Conservation (phyloP, 1,140 invertebrate genomes). For the Goniozus legneri region DNA sequence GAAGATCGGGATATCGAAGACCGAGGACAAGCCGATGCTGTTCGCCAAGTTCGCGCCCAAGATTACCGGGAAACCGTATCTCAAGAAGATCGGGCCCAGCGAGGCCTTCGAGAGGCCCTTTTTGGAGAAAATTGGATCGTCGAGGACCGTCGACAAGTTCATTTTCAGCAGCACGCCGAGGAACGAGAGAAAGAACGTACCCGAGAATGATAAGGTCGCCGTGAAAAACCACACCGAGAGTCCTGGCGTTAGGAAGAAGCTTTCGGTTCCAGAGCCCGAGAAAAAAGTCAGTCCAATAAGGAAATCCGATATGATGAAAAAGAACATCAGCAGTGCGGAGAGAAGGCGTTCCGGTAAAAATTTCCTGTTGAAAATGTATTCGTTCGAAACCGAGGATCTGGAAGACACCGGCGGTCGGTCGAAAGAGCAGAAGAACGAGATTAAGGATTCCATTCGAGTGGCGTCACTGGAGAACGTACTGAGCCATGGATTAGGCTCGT, state of each 20-base stretch:
- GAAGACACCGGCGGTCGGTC: constrained; percentile 21
- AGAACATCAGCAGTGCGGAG: constrained; percentile 6
- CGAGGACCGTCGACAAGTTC: constrained; percentile 47
- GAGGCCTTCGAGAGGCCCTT: constrained; percentile 44
- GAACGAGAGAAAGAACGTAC: neutral
- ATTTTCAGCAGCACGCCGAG: constrained; percentile 30
- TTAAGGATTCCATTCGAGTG: constrained; percentile 33
- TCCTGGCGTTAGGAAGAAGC: neutral
- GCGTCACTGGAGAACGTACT: constrained; percentile 41
- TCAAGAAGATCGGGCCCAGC: constrained; percentile 47
- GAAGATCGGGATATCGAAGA: constrained; percentile 49
- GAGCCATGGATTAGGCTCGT: constrained; percentile 37
- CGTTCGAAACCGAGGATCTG: constrained; percentile 49
- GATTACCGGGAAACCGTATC: constrained; percentile 48
- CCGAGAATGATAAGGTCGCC: neutral
- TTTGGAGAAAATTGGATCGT: constrained; percentile 45
- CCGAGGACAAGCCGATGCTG: constrained; percentile 46
- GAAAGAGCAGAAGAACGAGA: constrained; percentile 27
- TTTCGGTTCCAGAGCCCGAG: constrained; percentile 5
- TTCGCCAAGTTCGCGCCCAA: constrained; percentile 38
- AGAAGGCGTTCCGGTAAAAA: constrained; percentile 40
- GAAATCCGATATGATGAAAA: neutral
- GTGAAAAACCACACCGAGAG: neutral
- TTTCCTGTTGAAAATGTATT: constrained; percentile 46
- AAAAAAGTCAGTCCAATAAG: neutral